Evolutionary conservation across 2,113 vertebrate genomes (phyloP).

Genomic region (Galemys pyrenaicus): DNA sequence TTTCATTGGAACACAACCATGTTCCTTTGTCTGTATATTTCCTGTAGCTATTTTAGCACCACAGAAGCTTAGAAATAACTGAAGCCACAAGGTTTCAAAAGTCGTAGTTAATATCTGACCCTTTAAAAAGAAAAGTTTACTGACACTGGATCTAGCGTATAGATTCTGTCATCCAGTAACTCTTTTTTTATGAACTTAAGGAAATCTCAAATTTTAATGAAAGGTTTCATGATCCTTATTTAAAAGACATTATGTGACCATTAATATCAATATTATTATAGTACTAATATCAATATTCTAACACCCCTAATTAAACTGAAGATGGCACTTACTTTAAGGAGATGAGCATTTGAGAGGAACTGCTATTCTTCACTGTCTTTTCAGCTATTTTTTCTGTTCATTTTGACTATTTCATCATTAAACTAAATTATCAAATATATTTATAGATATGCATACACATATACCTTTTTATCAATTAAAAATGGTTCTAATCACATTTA

Average conservation of each 20-base stretch:
- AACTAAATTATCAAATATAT: not conserved
- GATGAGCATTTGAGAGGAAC: not conserved
- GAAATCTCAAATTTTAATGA: slow-evolving; percentile 4
- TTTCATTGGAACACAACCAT: not conserved
- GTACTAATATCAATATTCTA: not conserved
- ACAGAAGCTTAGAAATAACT: not conserved
- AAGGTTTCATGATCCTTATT: not conserved
- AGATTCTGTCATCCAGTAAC: not conserved
- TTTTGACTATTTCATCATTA: slow-evolving; percentile 2
- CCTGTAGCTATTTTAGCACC: not conserved
- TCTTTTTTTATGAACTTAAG: not conserved
- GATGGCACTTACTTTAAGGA: not conserved
- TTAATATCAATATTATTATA: not conserved
- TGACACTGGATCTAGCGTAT: not conserved
- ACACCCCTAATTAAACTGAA: not conserved
- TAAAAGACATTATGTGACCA: not conserved
- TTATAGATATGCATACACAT: not conserved
- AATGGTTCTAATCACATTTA: not conserved
- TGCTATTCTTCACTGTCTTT: not conserved
- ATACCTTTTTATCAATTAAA: not conserved
- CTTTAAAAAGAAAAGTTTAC: not conserved
- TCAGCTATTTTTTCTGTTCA: not conserved
- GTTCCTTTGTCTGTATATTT: no score
- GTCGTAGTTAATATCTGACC: not conserved
- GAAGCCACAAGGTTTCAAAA: not conserved